A percentile compares a stretch with the other conserved stretches of the same genome.
These are phyloP conservation scores for Dryoscopus gambensis DNA, from an alignment of 2,113 vertebrate species.

Conservation along the genomic window DNA sequence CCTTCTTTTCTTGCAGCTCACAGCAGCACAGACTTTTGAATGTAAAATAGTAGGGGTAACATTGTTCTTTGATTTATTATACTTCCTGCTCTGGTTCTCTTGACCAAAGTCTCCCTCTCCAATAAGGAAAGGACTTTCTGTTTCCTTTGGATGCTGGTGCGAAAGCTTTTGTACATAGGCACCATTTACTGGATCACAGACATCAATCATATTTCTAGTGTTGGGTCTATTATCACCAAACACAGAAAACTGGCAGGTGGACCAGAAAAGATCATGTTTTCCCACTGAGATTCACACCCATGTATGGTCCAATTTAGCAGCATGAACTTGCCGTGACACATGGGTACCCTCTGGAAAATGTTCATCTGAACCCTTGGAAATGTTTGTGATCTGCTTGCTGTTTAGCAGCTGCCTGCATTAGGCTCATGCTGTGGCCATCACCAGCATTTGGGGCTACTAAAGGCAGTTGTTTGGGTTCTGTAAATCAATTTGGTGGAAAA, in stretches of 20 bases:
- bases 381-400: background rate
- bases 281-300: background rate
- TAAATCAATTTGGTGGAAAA: background rate
- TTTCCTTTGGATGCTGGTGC: background rate
- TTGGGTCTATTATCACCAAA: background rate
- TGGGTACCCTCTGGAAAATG: background rate
- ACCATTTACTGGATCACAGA: background rate
- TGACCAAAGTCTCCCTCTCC: background rate
- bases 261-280: background rate
- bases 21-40: background rate
- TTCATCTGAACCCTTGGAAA: background rate
- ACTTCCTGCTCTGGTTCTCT: background rate
- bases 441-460: background rate
- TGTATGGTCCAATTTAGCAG: background rate
- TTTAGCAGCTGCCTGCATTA: background rate
- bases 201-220: background rate
- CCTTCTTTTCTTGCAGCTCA: background rate
- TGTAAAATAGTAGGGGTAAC: background rate
- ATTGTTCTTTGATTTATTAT: background rate
- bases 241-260: background rate
- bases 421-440: background rate
- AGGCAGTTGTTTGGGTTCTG: background rate
- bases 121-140: background rate
- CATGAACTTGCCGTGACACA: background rate
- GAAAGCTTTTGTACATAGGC: background rate